Percentiles rank a stretch among this genome's conserved stretches.
These are phyloP conservation scores for Stenolophus ochropezus DNA, from an alignment of 2,888 invertebrate genomes.

Conservation along the genomic window DNA sequence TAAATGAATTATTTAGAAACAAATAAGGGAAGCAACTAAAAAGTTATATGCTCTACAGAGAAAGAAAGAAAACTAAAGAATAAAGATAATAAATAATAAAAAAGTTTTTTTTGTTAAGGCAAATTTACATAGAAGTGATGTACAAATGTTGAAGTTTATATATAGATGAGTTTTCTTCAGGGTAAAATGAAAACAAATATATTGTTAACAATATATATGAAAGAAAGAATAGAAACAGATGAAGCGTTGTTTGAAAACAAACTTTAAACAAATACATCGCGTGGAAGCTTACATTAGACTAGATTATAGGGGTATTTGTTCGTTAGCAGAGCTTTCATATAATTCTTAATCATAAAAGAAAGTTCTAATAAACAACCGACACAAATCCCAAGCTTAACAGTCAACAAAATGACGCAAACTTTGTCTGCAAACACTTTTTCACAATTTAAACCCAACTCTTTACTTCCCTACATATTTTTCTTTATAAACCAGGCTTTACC, in stretches of 20 bases:
- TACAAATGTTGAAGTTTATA: too few relatives aligned
- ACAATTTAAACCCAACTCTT: slow-evolving; percentile 3
- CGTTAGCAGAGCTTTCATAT: background rate
- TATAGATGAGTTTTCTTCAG: too few relatives aligned
- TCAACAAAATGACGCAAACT: slow-evolving; percentile 30
- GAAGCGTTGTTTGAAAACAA: background rate
- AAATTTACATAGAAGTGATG: too few relatives aligned
- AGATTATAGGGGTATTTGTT: background rate
- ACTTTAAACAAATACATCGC: background rate
- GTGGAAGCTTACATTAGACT: background rate
- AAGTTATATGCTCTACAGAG: too few relatives aligned
- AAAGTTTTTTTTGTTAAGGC: too few relatives aligned
- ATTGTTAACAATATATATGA: too few relatives aligned
- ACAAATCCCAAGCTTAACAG: slow-evolving; percentile 24
- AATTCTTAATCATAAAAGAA: slow-evolving; percentile 18
- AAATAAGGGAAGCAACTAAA: too few relatives aligned
- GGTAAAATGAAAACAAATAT: too few relatives aligned
- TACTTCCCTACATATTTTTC: slow-evolving; percentile 14
- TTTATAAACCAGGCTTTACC: slow-evolving; percentile 2
- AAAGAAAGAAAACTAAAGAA: too few relatives aligned
- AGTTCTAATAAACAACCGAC: slow-evolving; percentile 16
- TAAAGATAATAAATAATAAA: too few relatives aligned
- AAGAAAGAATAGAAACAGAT: too few relatives aligned
- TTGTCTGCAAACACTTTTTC: slow-evolving; percentile 20
- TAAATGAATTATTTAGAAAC: too few relatives aligned